These are phyloP conservation scores for Drosophila helvetica DNA, from an alignment of 2,888 invertebrate genomes.

Conservation along the genomic window DNA sequence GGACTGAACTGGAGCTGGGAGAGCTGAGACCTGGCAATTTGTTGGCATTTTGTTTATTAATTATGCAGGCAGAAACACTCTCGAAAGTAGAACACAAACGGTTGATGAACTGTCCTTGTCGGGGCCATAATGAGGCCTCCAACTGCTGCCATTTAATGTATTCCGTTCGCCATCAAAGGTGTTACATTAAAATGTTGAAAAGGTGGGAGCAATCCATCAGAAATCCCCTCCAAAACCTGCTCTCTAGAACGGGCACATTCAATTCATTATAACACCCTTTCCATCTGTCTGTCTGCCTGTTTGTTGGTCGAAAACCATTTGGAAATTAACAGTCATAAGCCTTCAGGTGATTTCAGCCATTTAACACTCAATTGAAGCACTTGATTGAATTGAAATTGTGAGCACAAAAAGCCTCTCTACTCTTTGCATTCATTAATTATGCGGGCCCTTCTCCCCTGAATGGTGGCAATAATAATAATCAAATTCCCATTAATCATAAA, in stretches of 20 bases:
- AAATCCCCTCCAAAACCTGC: not conserved
- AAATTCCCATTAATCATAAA: conserved; percentile 64
- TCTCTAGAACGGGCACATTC: not conserved
- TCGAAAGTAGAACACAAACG: conserved; percentile 59
- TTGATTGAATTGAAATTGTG: conserved; percentile 1
- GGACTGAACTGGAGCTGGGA: conserved; percentile 13
- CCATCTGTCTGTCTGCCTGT: not conserved
- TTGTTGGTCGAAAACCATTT: not conserved
- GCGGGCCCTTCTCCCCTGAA: not conserved
- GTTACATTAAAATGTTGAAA: not conserved
- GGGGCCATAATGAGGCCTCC: not conserved
- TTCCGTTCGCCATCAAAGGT: not conserved
- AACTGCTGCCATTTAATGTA: conserved; percentile 2
- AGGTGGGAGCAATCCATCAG: conserved; percentile 1
- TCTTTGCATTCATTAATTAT: conserved; percentile 22
- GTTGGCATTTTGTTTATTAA: conserved; percentile 76
- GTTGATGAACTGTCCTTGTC: conserved; percentile 52
- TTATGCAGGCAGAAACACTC: conserved; percentile 55
- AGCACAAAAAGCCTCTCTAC: not conserved
- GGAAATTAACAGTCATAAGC: conserved; percentile 3
- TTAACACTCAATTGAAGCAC: conserved; percentile 40
- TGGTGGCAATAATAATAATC: conserved; percentile 37
- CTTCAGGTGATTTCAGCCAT: conserved; percentile 20
- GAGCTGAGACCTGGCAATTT: conserved; percentile 55
- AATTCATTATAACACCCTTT: not conserved